A percentile compares a stretch with the other conserved stretches of the same genome.
Conservation (phyloP, 2,113 vertebrate species). For the Notarius lentiginosus region DNA sequence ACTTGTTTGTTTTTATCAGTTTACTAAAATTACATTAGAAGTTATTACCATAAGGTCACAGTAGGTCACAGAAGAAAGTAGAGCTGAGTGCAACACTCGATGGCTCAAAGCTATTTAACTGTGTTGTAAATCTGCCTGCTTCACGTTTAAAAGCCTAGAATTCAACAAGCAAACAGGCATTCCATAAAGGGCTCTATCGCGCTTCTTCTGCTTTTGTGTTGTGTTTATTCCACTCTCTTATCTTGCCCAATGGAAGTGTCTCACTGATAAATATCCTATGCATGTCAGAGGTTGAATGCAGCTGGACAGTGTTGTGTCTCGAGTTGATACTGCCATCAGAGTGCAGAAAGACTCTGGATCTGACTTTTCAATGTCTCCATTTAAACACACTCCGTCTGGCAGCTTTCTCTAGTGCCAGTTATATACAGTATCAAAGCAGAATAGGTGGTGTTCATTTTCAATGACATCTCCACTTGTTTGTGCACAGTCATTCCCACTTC, state of each 20-base stretch:
- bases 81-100: neutral
- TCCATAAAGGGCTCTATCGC: neutral
- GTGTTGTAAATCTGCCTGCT: neutral
- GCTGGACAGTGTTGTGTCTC: conserved; percentile 6
- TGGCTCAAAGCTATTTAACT: conserved; percentile 8
- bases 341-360: neutral
- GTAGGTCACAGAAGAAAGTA: conserved; percentile 7
- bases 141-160: neutral
- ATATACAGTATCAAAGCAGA: conserved; percentile 34
- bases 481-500: neutral
- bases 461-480: conserved; percentile 37
- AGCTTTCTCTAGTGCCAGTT: conserved; percentile 33
- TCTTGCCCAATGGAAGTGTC: neutral
- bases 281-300: neutral
- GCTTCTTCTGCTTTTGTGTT: neutral
- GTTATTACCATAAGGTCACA: neutral
- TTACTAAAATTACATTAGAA: conserved; percentile 13
- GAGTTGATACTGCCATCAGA: conserved; percentile 38
- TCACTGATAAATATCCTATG: neutral
- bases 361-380: conserved; percentile 14
- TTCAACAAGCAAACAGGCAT: conserved; percentile 32
- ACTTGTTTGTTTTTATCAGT: conserved; percentile 9
- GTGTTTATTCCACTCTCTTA: neutral
- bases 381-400: conserved; percentile 38
- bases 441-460: conserved; percentile 24